Base-by-base conservation (phyloP, 2,888 invertebrate genomes). In the Euproctis similis region DNA sequence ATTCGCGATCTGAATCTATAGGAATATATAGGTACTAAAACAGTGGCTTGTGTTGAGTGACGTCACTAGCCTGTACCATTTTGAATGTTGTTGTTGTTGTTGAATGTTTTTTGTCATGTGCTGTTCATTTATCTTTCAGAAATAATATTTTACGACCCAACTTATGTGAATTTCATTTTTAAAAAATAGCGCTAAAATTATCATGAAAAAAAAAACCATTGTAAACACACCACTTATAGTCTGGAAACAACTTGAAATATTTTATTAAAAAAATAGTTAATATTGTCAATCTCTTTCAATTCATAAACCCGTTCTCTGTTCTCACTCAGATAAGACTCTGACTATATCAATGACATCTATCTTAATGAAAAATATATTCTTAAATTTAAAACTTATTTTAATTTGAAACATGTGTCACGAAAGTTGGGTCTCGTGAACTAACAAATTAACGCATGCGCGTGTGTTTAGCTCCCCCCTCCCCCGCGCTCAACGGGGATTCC, bases 381-480 rank as follows among this genome's bases (percentile, higher is more conserved):
- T n/a, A n/a, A n/a, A n/a, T n/a, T n/a, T n/a, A n/a, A n/a, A n/a
- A n/a, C n/a, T n/a, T n/a, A n/a, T n/a, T n/a, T n/a, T n/a, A n/a
- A n/a, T n/a, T n/a, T n/a, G n/a, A n/a, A n/a, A n/a, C n/a, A n/a
- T n/a, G n/a, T n/a, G 8, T 17, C 21, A 18, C 17, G 10, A 29
- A 34, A 29, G 26, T 26, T 24, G 26, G 2, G 10, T 21, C 19
- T 3, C 10, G 8, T 2, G 6, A 26, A 29, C 28, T 36, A 36
- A 36, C 35, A 18, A n/a, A 0, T 25, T 12, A 14, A 12, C 42
- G 51, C 46, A 50, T 54, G 56, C 48, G 55, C 46, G 55, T 56
- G 60, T 53, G 58, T 49, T 49, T 58, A 60, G 64, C 64, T 39
- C 63, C 61, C 39, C 62, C 64, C 42, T 59, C 60, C 49, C 56